Evolutionary conservation across 2,797 vertebrate species (phyloP).

Genomic region (Clarias fuscus): DNA sequence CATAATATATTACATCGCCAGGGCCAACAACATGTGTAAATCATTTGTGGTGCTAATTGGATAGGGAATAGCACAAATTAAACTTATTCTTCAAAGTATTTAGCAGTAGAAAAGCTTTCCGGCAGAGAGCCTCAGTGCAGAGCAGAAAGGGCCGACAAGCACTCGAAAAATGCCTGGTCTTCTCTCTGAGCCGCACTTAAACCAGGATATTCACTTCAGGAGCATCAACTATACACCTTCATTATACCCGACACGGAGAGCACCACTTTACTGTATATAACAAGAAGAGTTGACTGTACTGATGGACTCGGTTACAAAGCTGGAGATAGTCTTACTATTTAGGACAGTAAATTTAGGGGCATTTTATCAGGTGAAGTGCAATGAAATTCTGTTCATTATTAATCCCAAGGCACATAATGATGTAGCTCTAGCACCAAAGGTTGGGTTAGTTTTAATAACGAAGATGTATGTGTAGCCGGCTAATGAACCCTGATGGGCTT

Average conservation of each 20-base stretch:
- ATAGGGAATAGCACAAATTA: slow-evolving; percentile 22
- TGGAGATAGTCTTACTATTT: background rate
- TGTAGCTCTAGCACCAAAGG: slow-evolving; percentile 1
- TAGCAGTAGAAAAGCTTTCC: background rate
- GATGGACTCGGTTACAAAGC: background rate
- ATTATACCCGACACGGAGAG: background rate
- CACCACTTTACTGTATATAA: slow-evolving; percentile 3
- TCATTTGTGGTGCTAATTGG: slow-evolving; percentile 15
- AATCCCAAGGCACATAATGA: slow-evolving; percentile 7
- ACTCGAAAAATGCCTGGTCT: background rate
- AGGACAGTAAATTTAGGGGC: background rate
- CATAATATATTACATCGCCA: slow-evolving; percentile 1
- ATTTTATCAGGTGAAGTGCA: slow-evolving; percentile 13
- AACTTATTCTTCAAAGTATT: slow-evolving; percentile 30
- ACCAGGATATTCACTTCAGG: background rate
- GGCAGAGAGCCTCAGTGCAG: background rate
- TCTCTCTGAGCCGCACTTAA: background rate
- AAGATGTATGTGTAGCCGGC: slow-evolving; percentile 25
- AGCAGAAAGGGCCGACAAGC: slow-evolving; percentile 1
- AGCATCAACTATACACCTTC: background rate
- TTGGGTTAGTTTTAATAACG: slow-evolving; percentile 25
- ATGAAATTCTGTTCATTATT: slow-evolving; percentile 33
- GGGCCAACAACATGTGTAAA: slow-evolving; percentile 15
- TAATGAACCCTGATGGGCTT: slow-evolving; percentile 43
- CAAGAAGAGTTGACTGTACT: background rate